Percentiles rank a stretch among this genome's conserved stretches.
phyloP scores from a whole-genome alignment of 1,140 invertebrate genomes.

The Drosophila leontia region DNA sequence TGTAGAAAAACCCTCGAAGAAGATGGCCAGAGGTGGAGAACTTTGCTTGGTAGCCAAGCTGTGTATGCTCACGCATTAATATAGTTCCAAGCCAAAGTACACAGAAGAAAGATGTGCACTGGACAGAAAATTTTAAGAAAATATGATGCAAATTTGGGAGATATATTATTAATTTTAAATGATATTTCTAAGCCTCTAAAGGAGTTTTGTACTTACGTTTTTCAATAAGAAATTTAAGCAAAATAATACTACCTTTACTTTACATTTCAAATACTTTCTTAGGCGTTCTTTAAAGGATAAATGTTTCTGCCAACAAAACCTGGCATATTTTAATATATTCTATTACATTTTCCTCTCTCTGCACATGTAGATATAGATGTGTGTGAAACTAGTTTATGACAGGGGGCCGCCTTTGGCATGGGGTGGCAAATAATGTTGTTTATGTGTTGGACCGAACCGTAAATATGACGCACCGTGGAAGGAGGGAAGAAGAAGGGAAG shows the following conservation, averaged over 20 bases:
- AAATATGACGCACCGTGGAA: conserved; percentile 71
- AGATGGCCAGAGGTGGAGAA: conserved; percentile 11
- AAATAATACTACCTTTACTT: too few relatives aligned
- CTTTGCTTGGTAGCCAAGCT: conserved; percentile 46
- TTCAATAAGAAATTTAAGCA: background rate
- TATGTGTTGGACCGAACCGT: conserved; percentile 74
- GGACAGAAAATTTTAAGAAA: background rate
- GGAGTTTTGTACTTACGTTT: too few relatives aligned
- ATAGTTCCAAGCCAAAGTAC: conserved; percentile 49
- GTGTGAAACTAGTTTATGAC: conserved; percentile 84
- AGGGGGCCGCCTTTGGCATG: conserved; percentile 20
- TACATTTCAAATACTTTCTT: background rate
- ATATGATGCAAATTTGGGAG: background rate
- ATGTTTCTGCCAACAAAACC: background rate
- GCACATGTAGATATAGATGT: conserved; percentile 66
- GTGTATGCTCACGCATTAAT: conserved; percentile 76
- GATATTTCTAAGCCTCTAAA: background rate
- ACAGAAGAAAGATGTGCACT: conserved; percentile 13
- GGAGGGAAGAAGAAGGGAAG: background rate
- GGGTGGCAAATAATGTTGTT: conserved; percentile 79
- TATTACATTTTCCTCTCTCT: conserved; percentile 9
- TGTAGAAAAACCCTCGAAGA: conserved; percentile 57
- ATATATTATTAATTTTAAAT: background rate
- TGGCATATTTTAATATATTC: background rate
- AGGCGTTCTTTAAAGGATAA: background rate